phyloP scores from a whole-genome alignment of 2,113 vertebrate species.

The Trichomycterus rosablanca region DNA sequence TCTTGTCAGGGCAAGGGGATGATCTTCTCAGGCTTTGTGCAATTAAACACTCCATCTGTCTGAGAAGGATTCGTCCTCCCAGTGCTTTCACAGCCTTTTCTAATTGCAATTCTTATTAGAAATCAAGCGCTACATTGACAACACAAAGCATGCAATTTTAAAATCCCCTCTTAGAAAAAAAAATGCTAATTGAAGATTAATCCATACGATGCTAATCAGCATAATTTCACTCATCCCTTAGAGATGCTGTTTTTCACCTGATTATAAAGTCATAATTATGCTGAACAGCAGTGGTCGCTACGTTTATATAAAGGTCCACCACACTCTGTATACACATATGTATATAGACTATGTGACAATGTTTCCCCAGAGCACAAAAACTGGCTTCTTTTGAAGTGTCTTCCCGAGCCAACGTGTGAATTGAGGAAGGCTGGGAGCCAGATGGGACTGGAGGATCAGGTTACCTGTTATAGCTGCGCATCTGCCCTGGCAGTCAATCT shows the following conservation, averaged over 20 bases:
- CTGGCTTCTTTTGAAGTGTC: constrained; percentile 69
- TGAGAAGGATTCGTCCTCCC: constrained; percentile 54
- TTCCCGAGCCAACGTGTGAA: constrained; percentile 91
- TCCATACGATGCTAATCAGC: constrained; percentile 40
- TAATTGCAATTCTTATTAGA: constrained; percentile 57
- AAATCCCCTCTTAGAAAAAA: constrained; percentile 39
- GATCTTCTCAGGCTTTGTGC: constrained; percentile 54
- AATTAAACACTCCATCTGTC: constrained; percentile 80
- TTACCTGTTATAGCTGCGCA: constrained; percentile 98
- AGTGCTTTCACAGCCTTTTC: constrained; percentile 55
- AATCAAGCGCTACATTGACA: constrained; percentile 43
- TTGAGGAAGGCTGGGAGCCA: constrained; percentile 94
- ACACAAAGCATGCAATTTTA: constrained; percentile 48
- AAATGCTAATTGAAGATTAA: constrained; percentile 49
- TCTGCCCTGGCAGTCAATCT: constrained; percentile 98
- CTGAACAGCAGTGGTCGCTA: too few species aligned
- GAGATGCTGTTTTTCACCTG: constrained; percentile 35
- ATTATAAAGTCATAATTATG: too few species aligned
- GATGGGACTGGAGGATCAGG: constrained; percentile 97
- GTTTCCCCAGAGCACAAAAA: constrained; percentile 56
- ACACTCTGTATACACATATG: background rate
- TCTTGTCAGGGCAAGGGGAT: constrained; percentile 49
- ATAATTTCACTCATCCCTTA: constrained; percentile 32
- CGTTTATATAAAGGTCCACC: constrained; percentile 6
- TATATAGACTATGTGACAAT: constrained; percentile 31